Conservation (phyloP, 2,888 invertebrate genomes). For the Lymantria monacha region DNA sequence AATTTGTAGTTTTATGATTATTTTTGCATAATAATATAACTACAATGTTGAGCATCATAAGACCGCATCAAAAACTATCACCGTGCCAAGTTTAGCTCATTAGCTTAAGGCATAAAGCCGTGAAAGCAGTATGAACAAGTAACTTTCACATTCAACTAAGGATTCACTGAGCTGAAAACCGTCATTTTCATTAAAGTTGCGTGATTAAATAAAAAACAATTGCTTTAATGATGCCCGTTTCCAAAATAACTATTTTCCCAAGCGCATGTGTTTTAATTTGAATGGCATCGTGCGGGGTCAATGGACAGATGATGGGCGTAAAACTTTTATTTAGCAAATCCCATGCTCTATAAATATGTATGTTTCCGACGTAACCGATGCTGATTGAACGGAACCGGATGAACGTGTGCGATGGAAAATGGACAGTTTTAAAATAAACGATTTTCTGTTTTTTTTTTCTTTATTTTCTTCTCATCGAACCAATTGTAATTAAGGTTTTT, state of each 20-base stretch:
- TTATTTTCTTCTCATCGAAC: too few relatives aligned
- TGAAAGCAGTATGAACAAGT: neutral
- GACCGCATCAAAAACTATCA: neutral
- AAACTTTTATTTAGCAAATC: slow-evolving; percentile 37
- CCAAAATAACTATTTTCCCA: neutral
- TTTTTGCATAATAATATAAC: too few relatives aligned
- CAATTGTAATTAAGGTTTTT: too few relatives aligned
- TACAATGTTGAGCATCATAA: too few relatives aligned
- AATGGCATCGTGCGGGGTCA: slow-evolving; percentile 30
- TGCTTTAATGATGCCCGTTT: neutral
- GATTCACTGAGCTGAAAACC: neutral
- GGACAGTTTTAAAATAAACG: neutral
- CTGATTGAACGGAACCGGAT: neutral
- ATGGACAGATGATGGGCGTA: slow-evolving; percentile 29
- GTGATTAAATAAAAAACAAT: neutral
- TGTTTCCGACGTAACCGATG: slow-evolving; percentile 4
- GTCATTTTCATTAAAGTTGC: neutral
- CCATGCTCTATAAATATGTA: slow-evolving; percentile 27
- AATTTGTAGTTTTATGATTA: too few relatives aligned
- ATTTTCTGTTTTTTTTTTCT: too few relatives aligned
- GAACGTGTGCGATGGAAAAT: neutral
- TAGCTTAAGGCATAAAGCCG: neutral
- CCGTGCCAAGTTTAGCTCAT: neutral
- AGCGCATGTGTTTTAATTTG: slow-evolving; percentile 17
- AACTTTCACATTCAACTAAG: neutral